Evolutionary conservation across 1,140 invertebrate genomes (phyloP).

Genomic region (Cherax destructor): DNA sequence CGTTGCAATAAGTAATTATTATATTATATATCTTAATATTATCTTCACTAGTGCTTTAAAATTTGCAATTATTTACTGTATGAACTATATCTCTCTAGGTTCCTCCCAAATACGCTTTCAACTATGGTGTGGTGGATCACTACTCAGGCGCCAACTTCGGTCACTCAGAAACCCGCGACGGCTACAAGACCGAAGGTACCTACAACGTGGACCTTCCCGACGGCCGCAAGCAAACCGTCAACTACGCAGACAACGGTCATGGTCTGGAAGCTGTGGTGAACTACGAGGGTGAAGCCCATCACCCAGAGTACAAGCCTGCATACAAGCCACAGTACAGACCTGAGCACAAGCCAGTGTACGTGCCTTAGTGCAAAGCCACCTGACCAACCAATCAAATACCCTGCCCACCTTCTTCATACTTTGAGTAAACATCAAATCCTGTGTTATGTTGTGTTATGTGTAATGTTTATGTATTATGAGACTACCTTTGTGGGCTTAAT

Average conservation of each 20-base stretch:
- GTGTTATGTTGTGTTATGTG: too few species aligned
- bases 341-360: too few species aligned
- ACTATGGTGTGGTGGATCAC: slow-evolving; percentile 29
- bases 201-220: slow-evolving; percentile 40
- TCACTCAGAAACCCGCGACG: slow-evolving; percentile 23
- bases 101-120: slow-evolving; percentile 28
- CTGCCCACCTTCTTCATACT: neutral
- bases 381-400: neutral
- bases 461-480: too few species aligned
- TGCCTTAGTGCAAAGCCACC: too few species aligned
- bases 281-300: slow-evolving; percentile 32
- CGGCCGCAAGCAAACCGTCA: slow-evolving; percentile 42
- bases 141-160: slow-evolving; percentile 43
- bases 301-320: slow-evolving; percentile 8
- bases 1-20: too few species aligned
- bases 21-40: too few species aligned
- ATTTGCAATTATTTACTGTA: neutral
- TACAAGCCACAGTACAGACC: too few species aligned
- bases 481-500: too few species aligned
- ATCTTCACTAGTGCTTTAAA: too few species aligned
- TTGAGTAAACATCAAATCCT: too few species aligned
- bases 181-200: slow-evolving; percentile 46
- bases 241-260: slow-evolving; percentile 34
- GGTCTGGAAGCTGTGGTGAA: slow-evolving; percentile 26
- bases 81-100: neutral